These are phyloP conservation scores for Channallabes apus DNA, from an alignment of 2,797 vertebrate species.

Conservation along the genomic window DNA sequence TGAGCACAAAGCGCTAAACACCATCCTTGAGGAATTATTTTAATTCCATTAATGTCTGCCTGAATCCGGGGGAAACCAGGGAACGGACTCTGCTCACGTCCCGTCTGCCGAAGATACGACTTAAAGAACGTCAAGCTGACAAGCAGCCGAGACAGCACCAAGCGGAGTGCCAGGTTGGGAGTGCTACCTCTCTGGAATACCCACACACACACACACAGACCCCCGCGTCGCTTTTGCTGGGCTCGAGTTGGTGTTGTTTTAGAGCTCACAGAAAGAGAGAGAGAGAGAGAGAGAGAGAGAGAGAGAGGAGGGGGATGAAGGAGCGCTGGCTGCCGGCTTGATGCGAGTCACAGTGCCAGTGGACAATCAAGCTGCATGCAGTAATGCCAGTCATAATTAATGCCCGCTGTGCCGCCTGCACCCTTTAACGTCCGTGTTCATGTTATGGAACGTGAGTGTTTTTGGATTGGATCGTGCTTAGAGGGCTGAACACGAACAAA, in stretches of 20 bases:
- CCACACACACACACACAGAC: background rate
- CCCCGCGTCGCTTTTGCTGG: background rate
- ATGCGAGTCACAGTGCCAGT: constrained; percentile 25
- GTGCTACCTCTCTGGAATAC: constrained; percentile 13
- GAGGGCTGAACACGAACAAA: background rate
- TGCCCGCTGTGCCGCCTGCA: constrained; percentile 11
- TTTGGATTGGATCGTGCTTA: background rate
- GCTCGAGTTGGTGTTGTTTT: background rate
- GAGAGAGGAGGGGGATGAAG: background rate
- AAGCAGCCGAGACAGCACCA: background rate
- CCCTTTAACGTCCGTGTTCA: background rate
- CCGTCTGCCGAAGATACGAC: constrained; percentile 49
- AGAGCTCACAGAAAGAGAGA: background rate
- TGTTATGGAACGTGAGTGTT: background rate
- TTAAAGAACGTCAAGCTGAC: constrained; percentile 32
- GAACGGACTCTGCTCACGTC: constrained; percentile 29
- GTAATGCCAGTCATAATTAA: constrained; percentile 35
- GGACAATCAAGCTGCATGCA: constrained; percentile 17
- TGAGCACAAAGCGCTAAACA: constrained; percentile 52
- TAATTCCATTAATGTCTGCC: constrained; percentile 54
- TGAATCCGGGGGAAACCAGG: constrained; percentile 38
- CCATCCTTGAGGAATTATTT: constrained; percentile 57
- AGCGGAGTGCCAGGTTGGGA: constrained; percentile 10
- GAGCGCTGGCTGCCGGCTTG: background rate
- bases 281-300: too few species aligned